Percentiles rank a stretch among this genome's conserved stretches.
Evolutionary conservation across 1,140 invertebrate species (phyloP).

Genomic region (Aphaenogaster rudis): DNA sequence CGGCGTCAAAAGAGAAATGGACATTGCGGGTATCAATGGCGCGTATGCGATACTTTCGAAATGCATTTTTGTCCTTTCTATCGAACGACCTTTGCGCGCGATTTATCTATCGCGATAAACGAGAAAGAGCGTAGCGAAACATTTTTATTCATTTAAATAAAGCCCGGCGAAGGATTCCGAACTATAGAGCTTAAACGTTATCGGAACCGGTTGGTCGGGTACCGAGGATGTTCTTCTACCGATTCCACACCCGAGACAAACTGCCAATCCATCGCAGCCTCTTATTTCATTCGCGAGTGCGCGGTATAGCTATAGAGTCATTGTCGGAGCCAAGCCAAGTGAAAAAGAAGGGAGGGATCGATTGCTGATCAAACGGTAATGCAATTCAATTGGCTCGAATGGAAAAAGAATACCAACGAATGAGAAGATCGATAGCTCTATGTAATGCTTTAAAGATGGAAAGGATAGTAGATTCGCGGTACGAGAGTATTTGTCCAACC

Average conservation of each 20-base stretch:
- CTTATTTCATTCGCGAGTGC: slow-evolving; percentile 70
- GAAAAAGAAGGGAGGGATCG: slow-evolving; percentile 72
- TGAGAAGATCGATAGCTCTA: slow-evolving; percentile 31
- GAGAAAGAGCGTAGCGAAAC: slow-evolving; percentile 28
- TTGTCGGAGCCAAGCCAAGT: slow-evolving; percentile 62
- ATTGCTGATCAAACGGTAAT: slow-evolving; percentile 79
- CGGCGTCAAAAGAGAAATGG: slow-evolving; percentile 60
- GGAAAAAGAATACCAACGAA: slow-evolving; percentile 49
- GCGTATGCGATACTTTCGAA: slow-evolving; percentile 37
- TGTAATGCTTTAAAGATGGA: slow-evolving; percentile 45
- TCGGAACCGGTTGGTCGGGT: slow-evolving; percentile 31
- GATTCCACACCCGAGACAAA: slow-evolving; percentile 45
- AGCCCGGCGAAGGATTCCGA: neutral
- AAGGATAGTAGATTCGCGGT: slow-evolving; percentile 26
- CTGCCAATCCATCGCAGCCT: slow-evolving; percentile 67
- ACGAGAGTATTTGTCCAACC: neutral
- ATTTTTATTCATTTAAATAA: slow-evolving; percentile 57
- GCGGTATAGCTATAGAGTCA: slow-evolving; percentile 68
- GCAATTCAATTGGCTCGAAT: slow-evolving; percentile 76
- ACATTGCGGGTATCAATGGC: slow-evolving; percentile 55
- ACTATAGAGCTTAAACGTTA: slow-evolving; percentile 37
- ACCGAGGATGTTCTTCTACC: slow-evolving; percentile 32
- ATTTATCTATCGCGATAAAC: slow-evolving; percentile 44
- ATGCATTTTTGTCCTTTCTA: slow-evolving; percentile 46
- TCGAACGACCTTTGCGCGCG: slow-evolving; percentile 31